These are phyloP conservation scores for Pissodes strobi DNA, from an alignment of 1,140 invertebrate genomes.

Conservation along the genomic window DNA sequence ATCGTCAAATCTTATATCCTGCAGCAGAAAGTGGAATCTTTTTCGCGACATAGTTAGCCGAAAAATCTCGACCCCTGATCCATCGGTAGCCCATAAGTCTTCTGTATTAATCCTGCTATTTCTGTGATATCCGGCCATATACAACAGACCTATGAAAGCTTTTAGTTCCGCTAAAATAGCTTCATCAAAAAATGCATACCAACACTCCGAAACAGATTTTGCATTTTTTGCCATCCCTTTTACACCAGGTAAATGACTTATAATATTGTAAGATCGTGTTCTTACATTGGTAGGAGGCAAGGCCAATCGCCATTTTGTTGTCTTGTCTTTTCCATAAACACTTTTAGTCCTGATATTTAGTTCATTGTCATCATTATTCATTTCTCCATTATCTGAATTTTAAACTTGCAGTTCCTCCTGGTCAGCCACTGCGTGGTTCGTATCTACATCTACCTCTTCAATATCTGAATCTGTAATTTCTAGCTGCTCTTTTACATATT, in stretches of 20 bases:
- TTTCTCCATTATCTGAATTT: not conserved
- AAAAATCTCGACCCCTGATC: not conserved
- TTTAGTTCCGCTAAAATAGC: not conserved
- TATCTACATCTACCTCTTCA: too few relatives aligned
- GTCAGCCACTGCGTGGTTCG: not conserved
- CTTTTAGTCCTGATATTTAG: too few relatives aligned
- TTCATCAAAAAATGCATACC: not conserved
- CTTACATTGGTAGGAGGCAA: not conserved
- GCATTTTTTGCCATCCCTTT: not conserved
- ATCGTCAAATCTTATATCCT: constrained; percentile 43
- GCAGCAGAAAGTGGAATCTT: constrained; percentile 19
- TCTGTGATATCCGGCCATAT: constrained; percentile 1
- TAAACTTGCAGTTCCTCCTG: too few relatives aligned
- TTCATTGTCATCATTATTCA: too few relatives aligned
- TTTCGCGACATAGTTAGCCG: not conserved
- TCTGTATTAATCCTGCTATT: not conserved
- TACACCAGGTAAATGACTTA: not conserved
- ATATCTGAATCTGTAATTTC: not conserved
- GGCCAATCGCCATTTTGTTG: too few relatives aligned
- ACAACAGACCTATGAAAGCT: constrained; percentile 5
- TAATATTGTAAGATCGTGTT: not conserved
- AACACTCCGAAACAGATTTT: not conserved
- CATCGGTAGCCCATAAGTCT: not conserved
- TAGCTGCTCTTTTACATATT: not conserved
- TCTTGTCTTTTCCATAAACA: not conserved